Evolutionary conservation across 2,113 vertebrate genomes (phyloP).

Genomic region (Hippocampus abdominalis): DNA sequence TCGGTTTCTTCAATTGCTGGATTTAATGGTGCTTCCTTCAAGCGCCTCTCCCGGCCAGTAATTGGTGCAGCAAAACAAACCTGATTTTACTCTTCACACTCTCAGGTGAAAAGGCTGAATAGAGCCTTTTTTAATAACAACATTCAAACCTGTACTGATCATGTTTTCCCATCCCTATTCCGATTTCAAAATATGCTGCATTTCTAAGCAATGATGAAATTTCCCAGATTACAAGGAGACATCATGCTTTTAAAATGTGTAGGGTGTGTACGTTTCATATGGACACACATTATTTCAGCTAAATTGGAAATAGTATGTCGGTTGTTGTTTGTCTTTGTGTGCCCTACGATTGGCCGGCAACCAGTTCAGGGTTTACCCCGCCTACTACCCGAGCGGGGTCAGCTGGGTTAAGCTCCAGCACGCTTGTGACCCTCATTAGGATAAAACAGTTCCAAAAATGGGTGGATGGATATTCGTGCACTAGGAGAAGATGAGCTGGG

Average conservation of each 20-base stretch:
- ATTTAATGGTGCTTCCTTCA: constrained; percentile 63
- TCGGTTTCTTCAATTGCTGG: constrained; percentile 52
- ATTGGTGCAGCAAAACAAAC: constrained; percentile 62
- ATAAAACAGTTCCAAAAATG: too few relatives aligned
- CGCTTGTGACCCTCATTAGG: too few relatives aligned
- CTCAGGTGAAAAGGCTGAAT: constrained; percentile 20
- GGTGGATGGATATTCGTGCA: neutral
- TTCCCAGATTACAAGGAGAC: neutral
- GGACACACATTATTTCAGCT: neutral
- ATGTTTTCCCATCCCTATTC: constrained; percentile 6
- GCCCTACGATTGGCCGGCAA: too few relatives aligned
- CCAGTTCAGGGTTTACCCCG: too few relatives aligned
- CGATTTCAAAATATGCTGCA: neutral
- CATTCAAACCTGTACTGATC: constrained; percentile 41
- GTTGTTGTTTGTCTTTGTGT: too few relatives aligned
- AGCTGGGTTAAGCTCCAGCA: too few relatives aligned
- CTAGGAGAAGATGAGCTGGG: constrained; percentile 8
- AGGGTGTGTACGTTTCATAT: too few relatives aligned
- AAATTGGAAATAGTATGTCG: neutral
- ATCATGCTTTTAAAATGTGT: neutral
- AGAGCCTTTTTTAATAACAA: constrained; percentile 32
- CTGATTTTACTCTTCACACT: constrained; percentile 52
- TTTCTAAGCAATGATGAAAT: neutral
- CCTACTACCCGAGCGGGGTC: too few relatives aligned
- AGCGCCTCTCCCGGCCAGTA: constrained; percentile 51